Evolutionary conservation across 2,113 vertebrate species (phyloP).

Genomic region (Thunnus thynnus): DNA sequence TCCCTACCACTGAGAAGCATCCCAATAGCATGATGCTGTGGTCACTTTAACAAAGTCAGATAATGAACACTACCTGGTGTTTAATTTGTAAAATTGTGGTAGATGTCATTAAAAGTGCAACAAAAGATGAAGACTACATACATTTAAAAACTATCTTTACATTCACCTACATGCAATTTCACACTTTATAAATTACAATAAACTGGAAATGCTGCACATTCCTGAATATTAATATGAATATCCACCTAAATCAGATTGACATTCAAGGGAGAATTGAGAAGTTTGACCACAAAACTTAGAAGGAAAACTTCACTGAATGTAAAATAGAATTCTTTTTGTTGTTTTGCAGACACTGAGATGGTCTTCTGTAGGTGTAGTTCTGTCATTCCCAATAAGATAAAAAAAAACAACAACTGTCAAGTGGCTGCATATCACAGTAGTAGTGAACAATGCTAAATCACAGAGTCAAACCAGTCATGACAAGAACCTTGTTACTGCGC

Average conservation of each 20-base stretch:
- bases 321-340: slow-evolving; percentile 44
- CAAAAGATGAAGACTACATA: slow-evolving; percentile 1
- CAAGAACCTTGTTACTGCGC: not conserved
- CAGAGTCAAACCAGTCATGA: not conserved
- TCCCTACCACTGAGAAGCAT: not conserved
- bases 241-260: slow-evolving; percentile 64
- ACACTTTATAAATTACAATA: slow-evolving; percentile 43
- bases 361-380: slow-evolving; percentile 9
- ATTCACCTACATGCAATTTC: slow-evolving; percentile 30
- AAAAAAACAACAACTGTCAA: not conserved
- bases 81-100: slow-evolving; percentile 16
- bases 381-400: not conserved
- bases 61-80: not conserved
- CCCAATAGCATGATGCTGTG: not conserved
- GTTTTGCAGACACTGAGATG: slow-evolving; percentile 8
- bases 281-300: slow-evolving; percentile 57
- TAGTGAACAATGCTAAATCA: slow-evolving; percentile 14
- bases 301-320: slow-evolving; percentile 46
- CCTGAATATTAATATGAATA: slow-evolving; percentile 54
- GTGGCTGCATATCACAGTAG: slow-evolving; percentile 5
- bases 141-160: slow-evolving; percentile 3
- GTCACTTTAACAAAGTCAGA: not conserved
- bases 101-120: not conserved
- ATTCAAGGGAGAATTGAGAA: slow-evolving; percentile 52
- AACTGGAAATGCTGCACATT: slow-evolving; percentile 42